Evolutionary conservation across 1,140 invertebrate species (phyloP), one percentile per base, ranked within the genome.

Genomic region (Eriosoma lanigerum): DNA sequence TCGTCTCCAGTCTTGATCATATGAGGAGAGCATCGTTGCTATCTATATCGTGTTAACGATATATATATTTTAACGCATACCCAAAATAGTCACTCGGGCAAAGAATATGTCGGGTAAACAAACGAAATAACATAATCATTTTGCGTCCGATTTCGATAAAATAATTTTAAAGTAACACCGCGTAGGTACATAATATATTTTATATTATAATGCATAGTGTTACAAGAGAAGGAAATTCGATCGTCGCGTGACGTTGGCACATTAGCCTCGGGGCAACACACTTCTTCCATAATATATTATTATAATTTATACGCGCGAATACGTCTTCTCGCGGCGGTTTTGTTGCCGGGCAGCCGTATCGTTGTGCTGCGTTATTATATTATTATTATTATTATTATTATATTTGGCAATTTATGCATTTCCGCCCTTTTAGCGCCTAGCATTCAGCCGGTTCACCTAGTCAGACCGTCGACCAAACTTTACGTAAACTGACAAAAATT

Each of bases 361-460:
- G 26, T 60, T 26, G 21, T 12, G 38, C 38, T 3, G 0, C 8
- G 12, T 24, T 66, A 38, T 66, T 8, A 8, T 15, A 19, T 54
- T n/a, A 17, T n/a, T n/a, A 15, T n/a, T 54, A 54, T n/a, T 19
- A 54, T 54, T 50, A 70, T 50, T 26, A 70, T 70, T 50, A 70
- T 38, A 8, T 70, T 50, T 50, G 17, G 19, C 1, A 29, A 50
- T 70, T 70, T 70, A 70, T 70, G 66, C 24, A 46, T 70, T 70
- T 50, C 66, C 66, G 46, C 24, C 46, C 66, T 26, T 50, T 48
- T 50, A 26, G 44, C 21, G 21, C 24, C 66, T n/a, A n/a, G n/a
- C 44, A 8, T 38, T 38, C 66, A 44, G 8, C 29, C 0, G 1
- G 21, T 2, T 21, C 8, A 9, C 21, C 1, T 17, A n/a, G 19